Evolutionary conservation across 37 sponge, comb jelly and placozoan genomes (phyloP), one percentile per base, ranked within the genome.

Genomic region (Beroe forskalii): DNA sequence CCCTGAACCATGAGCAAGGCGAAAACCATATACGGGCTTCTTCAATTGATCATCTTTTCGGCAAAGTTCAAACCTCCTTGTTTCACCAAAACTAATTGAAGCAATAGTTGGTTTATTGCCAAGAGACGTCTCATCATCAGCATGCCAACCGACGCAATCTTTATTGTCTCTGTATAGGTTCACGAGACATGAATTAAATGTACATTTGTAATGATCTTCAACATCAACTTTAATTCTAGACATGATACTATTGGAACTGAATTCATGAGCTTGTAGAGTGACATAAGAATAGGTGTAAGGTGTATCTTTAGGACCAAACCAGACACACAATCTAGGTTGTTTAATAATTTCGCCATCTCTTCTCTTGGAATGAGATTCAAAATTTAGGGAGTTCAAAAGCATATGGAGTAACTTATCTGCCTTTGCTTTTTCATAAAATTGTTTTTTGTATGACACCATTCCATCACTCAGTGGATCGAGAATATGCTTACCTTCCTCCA

Each of bases 111-210:
- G 86, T 40, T 69, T 69, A 37, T 30, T 2, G 4, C 86, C 86
- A 19, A 80, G 60, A 41, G 60, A 80, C 25, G 9, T 3, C 31
- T 80, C 86, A 43, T 48, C 86, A 30, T 80, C 86, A 41, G 60
- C 86, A 80, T 80, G 86, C 86, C 86, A 80, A 0, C 31, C 25
- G 0, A 80, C 60, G 9, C 32, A 19, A 22, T 80, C 86, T 27
- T 80, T 80, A 25, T 44, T 44, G 55, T 80, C 86, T 41, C 86
- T 40, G 60, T 80, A 80, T 1, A 80, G 55, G n/a, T 41, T 80
- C 28, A 80, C 86, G 25, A 80, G 86, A 80, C 86, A 80, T 0
- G 60, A 80, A 55, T 80, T 80, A 44, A 80, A 80, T 9, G 60
- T 41, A 17, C 36, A 32, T 1, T 37, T 37, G n/a, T 23, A 41